These are phyloP conservation scores for Subacronicta megacephala DNA, from an alignment of 2,888 invertebrate genomes.

Conservation along the genomic window DNA sequence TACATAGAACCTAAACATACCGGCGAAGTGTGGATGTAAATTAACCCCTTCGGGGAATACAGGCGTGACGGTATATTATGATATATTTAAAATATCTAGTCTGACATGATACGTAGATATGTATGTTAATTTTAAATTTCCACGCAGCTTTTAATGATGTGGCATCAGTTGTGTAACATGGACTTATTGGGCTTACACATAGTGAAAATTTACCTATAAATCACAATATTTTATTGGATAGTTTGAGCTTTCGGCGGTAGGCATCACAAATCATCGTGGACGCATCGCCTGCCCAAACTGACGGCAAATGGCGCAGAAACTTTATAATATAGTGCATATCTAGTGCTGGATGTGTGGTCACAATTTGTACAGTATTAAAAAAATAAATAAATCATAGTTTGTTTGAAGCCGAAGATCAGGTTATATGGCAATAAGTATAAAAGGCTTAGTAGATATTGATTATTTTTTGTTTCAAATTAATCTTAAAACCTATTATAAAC, in stretches of 20 bases:
- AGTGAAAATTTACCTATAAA: conserved; percentile 53
- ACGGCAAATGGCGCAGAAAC: conserved; percentile 68
- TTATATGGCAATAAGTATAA: no score
- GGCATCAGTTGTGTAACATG: conserved; percentile 22
- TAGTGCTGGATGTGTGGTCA: conserved; percentile 51
- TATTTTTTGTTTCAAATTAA: no score
- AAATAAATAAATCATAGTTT: no score
- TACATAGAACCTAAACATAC: no score
- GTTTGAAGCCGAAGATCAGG: no score
- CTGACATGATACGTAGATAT: no score
- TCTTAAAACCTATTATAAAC: no score
- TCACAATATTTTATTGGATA: conserved; percentile 61
- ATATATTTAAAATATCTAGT: no score
- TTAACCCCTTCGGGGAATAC: no score
- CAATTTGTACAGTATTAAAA: conserved; percentile 22
- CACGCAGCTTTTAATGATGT: conserved; percentile 15
- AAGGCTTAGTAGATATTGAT: no score
- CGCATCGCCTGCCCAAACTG: conserved; percentile 61
- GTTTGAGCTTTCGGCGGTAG: conserved; percentile 62
- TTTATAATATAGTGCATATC: conserved; percentile 47
- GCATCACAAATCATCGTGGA: conserved; percentile 65
- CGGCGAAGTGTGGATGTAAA: no score
- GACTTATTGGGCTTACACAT: conserved; percentile 32
- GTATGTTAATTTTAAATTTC: conserved; percentile 11
- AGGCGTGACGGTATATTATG: no score